phyloP scores from a whole-genome alignment of 2,797 vertebrate genomes.

The Arrhamphus sclerolepis region DNA sequence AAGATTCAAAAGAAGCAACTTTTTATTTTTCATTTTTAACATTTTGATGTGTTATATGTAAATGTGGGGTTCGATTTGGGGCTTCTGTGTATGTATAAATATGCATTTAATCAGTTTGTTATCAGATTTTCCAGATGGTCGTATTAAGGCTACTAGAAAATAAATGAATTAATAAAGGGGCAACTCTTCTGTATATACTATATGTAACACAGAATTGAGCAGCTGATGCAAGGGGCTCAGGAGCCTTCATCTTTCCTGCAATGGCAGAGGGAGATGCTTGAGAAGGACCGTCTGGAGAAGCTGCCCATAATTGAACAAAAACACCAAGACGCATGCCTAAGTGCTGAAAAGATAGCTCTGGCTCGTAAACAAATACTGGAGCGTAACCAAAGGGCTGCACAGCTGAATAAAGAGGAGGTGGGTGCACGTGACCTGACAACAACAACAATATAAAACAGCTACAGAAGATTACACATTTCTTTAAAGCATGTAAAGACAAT shows the following conservation, averaged over 20 bases:
- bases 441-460: not conserved
- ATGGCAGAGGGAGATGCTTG: slow-evolving; percentile 87
- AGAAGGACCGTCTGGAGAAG: slow-evolving; percentile 83
- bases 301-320: slow-evolving; percentile 77
- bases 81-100: too few relatives aligned
- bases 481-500: slow-evolving; percentile 9
- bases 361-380: slow-evolving; percentile 79
- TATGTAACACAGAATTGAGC: slow-evolving; percentile 80
- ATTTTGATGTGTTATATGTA: too few relatives aligned
- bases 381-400: slow-evolving; percentile 84
- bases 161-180: not conserved
- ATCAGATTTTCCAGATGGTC: too few relatives aligned
- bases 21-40: too few relatives aligned
- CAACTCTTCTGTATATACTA: slow-evolving; percentile 15
- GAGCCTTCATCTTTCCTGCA: slow-evolving; percentile 87
- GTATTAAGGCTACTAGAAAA: not conserved
- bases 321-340: slow-evolving; percentile 84
- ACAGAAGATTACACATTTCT: slow-evolving; percentile 3
- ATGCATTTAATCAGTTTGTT: too few relatives aligned
- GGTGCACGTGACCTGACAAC: slow-evolving; percentile 4
- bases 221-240: slow-evolving; percentile 78
- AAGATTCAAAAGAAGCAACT: too few relatives aligned
- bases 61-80: too few relatives aligned
- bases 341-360: slow-evolving; percentile 83
- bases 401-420: slow-evolving; percentile 88